These are phyloP conservation scores for Malachius bipustulatus DNA, from an alignment of 2,888 invertebrate species.

Conservation along the genomic window DNA sequence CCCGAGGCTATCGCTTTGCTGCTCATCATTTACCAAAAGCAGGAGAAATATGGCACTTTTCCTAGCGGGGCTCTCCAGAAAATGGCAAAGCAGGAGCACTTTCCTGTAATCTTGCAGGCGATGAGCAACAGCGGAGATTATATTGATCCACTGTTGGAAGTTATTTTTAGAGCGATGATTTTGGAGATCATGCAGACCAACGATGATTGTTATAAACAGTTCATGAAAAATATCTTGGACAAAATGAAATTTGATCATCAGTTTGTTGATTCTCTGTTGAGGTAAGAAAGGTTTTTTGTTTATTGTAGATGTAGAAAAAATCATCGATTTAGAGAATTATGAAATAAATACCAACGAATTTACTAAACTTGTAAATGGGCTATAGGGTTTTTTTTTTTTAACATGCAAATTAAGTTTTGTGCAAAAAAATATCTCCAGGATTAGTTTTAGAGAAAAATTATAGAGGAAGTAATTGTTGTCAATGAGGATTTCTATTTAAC, in stretches of 20 bases:
- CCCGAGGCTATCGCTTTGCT: conserved; percentile 53
- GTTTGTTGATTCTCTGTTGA: conserved; percentile 44
- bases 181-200: conserved; percentile 39
- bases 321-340: too few species aligned
- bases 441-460: too few species aligned
- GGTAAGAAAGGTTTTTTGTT: too few species aligned
- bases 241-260: conserved; percentile 46
- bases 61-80: conserved; percentile 42
- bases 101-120: conserved; percentile 39
- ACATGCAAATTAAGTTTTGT: too few species aligned
- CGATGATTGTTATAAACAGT: conserved; percentile 39
- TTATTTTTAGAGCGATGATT: conserved; percentile 44
- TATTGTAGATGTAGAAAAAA: too few species aligned
- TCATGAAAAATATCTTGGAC: conserved; percentile 47
- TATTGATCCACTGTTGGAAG: conserved; percentile 44
- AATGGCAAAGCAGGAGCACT: conserved; percentile 39
- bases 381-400: too few species aligned
- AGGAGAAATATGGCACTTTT: conserved; percentile 37
- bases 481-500: too few species aligned
- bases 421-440: too few species aligned
- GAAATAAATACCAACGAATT: too few species aligned
- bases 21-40: conserved; percentile 57
- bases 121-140: conserved; percentile 45
- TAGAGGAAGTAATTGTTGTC: too few species aligned
- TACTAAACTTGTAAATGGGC: too few species aligned